Conservation (phyloP, 2,888 invertebrate genomes). For the Nomada fucata region DNA sequence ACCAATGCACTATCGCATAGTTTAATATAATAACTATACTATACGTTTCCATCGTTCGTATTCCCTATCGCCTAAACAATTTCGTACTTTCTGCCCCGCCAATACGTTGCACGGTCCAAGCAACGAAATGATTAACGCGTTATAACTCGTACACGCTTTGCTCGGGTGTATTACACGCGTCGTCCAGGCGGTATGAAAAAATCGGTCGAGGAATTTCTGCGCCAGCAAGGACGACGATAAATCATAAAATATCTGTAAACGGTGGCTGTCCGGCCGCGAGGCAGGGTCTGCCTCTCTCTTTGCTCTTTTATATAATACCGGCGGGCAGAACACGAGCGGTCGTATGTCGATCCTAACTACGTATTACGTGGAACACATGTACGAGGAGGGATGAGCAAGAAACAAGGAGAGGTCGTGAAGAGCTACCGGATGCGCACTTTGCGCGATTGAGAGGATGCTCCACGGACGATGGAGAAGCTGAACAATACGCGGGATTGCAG, state of each 20-base stretch:
- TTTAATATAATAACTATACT: too few relatives aligned
- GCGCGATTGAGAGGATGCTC: constrained; percentile 15
- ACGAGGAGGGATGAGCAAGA: constrained; percentile 28
- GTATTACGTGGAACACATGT: constrained; percentile 60
- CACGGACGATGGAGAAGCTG: neutral
- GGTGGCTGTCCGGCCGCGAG: constrained; percentile 39
- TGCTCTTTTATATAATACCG: constrained; percentile 55
- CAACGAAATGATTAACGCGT: neutral
- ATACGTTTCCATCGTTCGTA: too few relatives aligned
- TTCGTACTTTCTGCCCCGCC: too few relatives aligned
- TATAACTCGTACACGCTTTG: neutral
- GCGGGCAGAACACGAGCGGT: constrained; percentile 50
- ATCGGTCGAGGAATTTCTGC: constrained; percentile 61
- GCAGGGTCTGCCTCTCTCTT: constrained; percentile 44
- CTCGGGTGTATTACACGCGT: constrained; percentile 2
- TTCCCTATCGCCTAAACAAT: too few relatives aligned
- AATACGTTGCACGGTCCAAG: neutral
- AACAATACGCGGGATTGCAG: constrained; percentile 10
- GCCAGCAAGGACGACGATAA: constrained; percentile 67
- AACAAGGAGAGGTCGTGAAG: constrained; percentile 23
- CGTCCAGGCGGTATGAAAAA: constrained; percentile 36
- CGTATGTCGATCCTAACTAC: constrained; percentile 57
- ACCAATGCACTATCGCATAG: too few relatives aligned
- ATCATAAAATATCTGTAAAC: constrained; percentile 69
- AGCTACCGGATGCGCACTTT: constrained; percentile 50